Base-by-base conservation (phyloP, 1,140 invertebrate species). In the Tigriopus japonicus region DNA sequence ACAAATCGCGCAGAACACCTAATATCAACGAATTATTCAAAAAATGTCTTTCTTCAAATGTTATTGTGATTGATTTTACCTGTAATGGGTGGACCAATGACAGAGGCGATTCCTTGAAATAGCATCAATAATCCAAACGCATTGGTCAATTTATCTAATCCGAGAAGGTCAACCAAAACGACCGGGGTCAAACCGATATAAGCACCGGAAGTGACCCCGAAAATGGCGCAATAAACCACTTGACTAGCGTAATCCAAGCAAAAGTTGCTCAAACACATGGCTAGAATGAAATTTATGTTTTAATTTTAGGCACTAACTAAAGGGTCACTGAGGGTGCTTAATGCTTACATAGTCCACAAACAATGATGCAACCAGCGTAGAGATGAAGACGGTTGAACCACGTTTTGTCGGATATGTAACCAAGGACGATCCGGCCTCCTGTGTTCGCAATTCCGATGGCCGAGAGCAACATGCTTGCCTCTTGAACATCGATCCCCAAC, bases 171-270 rank as follows among this genome's bases (percentile, higher is more conserved):
- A 1, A 90, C 86, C 52, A 91, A 72, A 56, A 90, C 86, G 3
- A 90, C 87, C 7, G 87, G 91, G 5, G 91, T 95, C 14, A 95
- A 75, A 6, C 88, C 87, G 5, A 94, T 89, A 69, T 93, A 94
- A 23, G 87, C 89, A 58, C 89, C 90, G 64, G 87, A 87, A 0
- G 86, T 88, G 63, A 87, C 82, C 24, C 91, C 91, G 70, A 86
- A 96, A 0, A 82, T 73, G 5, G 76, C 75, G n/a, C 83, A 80
- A 71, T 89, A 94, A n/a, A 85, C 56, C 10, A 80, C 76, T 59
- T 94, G 76, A 1, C 78, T 74, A 1, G 55, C 42, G 28, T 58
- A 58, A 23, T 21, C 15, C 35, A 41, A n/a, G n/a, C 55, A 58
- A 19, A 51, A 58, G 21, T 58, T 58, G 40, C 55, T 58, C 28